phyloP scores from a whole-genome alignment of 2,888 invertebrate genomes.

The Luffia ferchaultella region DNA sequence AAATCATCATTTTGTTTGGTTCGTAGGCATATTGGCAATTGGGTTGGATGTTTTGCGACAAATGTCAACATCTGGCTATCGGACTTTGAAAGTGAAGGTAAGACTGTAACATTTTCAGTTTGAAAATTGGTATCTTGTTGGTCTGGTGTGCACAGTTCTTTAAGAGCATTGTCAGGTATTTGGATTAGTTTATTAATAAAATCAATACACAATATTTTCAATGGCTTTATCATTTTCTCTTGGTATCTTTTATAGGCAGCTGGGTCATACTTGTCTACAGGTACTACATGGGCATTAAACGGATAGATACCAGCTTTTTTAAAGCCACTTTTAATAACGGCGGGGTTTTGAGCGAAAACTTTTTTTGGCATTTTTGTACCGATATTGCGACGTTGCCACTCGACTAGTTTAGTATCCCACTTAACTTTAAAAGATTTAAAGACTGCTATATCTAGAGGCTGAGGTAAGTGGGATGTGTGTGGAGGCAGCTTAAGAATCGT shows the following conservation, averaged over 20 bases:
- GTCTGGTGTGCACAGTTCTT: too few species aligned
- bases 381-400: conserved; percentile 17
- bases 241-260: background rate
- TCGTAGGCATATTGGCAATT: too few species aligned
- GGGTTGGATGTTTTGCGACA: background rate
- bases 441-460: conserved; percentile 21
- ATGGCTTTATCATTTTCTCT: background rate
- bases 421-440: conserved; percentile 20
- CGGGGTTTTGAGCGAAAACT: conserved; percentile 8
- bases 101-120: background rate
- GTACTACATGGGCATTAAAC: background rate
- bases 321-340: conserved; percentile 16
- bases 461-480: conserved; percentile 21
- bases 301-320: conserved; percentile 11
- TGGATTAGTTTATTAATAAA: background rate
- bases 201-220: background rate
- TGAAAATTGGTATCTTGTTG: too few species aligned
- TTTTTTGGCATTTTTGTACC: conserved; percentile 16
- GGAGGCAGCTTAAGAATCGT: conserved; percentile 24
- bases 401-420: conserved; percentile 16
- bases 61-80: background rate
- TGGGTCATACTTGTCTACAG: background rate
- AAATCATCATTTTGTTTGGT: too few species aligned
- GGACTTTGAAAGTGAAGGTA: background rate
- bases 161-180: background rate